Evolutionary conservation across 1,140 invertebrate genomes (phyloP), one percentile per base, ranked within the genome.

Genomic region (Atta cephalotes): DNA sequence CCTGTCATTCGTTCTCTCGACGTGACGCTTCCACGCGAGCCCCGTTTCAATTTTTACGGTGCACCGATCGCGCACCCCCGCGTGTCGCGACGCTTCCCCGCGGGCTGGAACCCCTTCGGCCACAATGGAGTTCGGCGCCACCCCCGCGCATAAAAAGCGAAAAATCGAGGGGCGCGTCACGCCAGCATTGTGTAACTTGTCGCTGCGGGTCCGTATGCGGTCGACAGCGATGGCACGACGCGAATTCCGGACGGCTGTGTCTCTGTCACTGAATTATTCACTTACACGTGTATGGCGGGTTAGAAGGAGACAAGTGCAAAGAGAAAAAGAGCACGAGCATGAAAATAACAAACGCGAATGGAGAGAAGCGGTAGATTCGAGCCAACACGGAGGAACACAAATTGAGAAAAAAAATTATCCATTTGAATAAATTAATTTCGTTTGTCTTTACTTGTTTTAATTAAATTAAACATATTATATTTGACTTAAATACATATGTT

Each of bases 261-360:
- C 85, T 81, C 89, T 91, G 90, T 93, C 92, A 92, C 92, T 93
- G 88, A 93, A 93, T 92, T 91, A 93, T 93, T 92, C 91, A 93
- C 74, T 81, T 77, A 77, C 82, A 85, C 86, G 81, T 85, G 79
- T 85, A 84, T 58, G 79, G 77, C 76, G 74, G 84, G 63, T 71
- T 49, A 82, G 53, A 65, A 72, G 53, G 72, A 63, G 79, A 85
- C 68, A 77, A 62, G 84, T 18, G 56, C 68, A 62, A 70, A 62
- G 76, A 71, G 39, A 14, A 62, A 71, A 16, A 82, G 62, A 79
- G 66, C 53, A 3, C 10, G 16, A 14, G 21, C 12, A 25, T 18
- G n/a, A 65, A 51, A 82, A 82, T 62, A 62, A 49, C 76, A 78
- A 4, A 31, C 56, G 60, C 45, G 25, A 39, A 35, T 53, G 62